phyloP scores from a whole-genome alignment of 1,140 invertebrate species.

The Zophobas atratus region DNA sequence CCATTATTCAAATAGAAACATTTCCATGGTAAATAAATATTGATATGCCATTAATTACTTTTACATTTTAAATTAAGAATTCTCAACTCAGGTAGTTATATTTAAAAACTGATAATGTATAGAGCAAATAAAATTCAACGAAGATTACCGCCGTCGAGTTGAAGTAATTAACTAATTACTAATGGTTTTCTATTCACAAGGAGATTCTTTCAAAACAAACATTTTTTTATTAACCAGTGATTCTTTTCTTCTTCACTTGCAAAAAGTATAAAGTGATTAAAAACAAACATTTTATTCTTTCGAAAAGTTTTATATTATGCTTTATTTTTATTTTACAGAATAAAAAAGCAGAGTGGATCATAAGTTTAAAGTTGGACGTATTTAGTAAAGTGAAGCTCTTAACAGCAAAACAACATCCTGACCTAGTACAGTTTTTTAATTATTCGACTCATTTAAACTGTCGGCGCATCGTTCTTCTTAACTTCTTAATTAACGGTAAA shows the following conservation, averaged over 20 bases:
- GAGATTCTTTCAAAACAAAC: no score
- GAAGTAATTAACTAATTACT: no score
- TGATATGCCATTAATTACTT: slow-evolving; percentile 23
- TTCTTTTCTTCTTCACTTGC: no score
- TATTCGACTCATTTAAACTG: not conserved
- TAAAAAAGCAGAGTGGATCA: not conserved
- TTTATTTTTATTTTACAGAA: no score
- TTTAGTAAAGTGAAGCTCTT: not conserved
- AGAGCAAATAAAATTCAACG: no score
- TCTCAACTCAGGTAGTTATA: not conserved
- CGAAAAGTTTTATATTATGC: no score
- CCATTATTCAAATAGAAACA: slow-evolving; percentile 24
- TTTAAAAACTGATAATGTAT: not conserved
- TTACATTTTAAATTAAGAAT: slow-evolving; percentile 19
- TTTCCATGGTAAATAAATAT: slow-evolving; percentile 34
- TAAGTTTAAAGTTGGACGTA: no score
- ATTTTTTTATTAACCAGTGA: no score
- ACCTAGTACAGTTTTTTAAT: slow-evolving; percentile 12
- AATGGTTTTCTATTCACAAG: no score
- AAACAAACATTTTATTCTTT: no score
- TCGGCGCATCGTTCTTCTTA: not conserved
- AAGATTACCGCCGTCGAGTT: no score
- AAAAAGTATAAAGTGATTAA: no score
- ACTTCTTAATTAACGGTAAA: not conserved
- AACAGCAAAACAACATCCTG: not conserved